Evolutionary conservation across 2,888 invertebrate species (phyloP).

Genomic region (Agrotis ipsilon): DNA sequence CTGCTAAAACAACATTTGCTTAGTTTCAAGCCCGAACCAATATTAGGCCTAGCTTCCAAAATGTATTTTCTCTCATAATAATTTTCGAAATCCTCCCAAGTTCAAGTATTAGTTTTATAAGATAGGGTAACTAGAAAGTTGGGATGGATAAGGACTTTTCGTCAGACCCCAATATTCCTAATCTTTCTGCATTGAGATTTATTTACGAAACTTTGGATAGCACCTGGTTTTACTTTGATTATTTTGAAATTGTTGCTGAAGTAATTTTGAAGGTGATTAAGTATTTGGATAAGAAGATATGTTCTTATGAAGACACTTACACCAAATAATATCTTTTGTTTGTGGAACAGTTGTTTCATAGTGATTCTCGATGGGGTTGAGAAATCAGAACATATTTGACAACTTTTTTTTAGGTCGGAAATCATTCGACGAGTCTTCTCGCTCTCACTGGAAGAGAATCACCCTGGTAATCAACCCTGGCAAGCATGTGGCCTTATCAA

Average conservation of each 20-base stretch:
- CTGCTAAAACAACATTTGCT: slow-evolving; percentile 17
- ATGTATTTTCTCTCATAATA: slow-evolving; percentile 19
- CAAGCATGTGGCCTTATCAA: no score
- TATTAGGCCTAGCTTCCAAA: slow-evolving; percentile 13
- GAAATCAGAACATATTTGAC: no score
- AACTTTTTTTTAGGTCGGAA: no score
- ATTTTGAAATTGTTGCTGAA: not conserved
- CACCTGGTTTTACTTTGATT: slow-evolving; percentile 29
- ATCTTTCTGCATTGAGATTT: slow-evolving; percentile 40
- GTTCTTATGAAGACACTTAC: not conserved
- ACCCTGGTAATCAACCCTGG: no score
- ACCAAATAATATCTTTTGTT: no score
- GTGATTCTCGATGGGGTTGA: not conserved
- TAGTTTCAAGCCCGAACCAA: not conserved
- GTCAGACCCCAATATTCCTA: slow-evolving; percentile 35
- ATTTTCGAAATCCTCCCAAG: slow-evolving; percentile 32
- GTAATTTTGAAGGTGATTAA: not conserved
- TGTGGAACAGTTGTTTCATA: not conserved
- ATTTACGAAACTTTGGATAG: slow-evolving; percentile 31
- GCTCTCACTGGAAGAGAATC: no score
- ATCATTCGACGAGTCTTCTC: no score
- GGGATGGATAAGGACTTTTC: slow-evolving; percentile 35
- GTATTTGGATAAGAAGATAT: not conserved
- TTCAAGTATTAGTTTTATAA: slow-evolving; percentile 32
- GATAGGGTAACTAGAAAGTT: slow-evolving; percentile 49